Conservation (phyloP, 2,888 invertebrate genomes). For the Zygothrica quintamaculata region DNA sequence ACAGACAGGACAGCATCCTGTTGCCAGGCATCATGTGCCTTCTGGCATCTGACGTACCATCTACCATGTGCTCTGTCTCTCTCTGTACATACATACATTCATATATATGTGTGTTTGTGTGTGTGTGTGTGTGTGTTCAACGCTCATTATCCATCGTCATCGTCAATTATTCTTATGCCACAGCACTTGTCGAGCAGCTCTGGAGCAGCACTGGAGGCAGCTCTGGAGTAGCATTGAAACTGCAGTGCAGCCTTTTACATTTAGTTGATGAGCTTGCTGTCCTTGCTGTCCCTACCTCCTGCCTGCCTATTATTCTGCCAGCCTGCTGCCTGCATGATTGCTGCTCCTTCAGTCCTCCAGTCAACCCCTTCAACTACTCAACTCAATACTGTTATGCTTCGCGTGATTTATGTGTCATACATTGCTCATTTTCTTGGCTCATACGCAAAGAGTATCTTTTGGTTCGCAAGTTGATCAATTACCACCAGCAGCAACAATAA, state of each 20-base stretch:
- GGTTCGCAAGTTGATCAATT: slow-evolving; percentile 65
- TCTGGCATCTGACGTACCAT: neutral
- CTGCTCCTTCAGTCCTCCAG: too few relatives aligned
- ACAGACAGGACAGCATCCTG: slow-evolving; percentile 24
- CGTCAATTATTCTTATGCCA: slow-evolving; percentile 78
- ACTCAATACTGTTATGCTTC: neutral
- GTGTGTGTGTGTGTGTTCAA: slow-evolving; percentile 33
- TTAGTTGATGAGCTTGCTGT: slow-evolving; percentile 72
- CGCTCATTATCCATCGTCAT: slow-evolving; percentile 72
- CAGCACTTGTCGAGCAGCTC: slow-evolving; percentile 47
- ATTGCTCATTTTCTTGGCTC: slow-evolving; percentile 56
- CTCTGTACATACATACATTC: slow-evolving; percentile 8
- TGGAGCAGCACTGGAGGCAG: slow-evolving; percentile 18
- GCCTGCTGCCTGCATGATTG: too few relatives aligned
- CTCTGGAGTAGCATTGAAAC: slow-evolving; percentile 11
- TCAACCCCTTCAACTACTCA: slow-evolving; percentile 8
- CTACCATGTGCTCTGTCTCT: slow-evolving; percentile 23
- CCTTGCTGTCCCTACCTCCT: slow-evolving; percentile 21
- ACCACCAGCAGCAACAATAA: slow-evolving; percentile 11
- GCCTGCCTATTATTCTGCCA: slow-evolving; percentile 15
- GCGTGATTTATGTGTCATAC: slow-evolving; percentile 61
- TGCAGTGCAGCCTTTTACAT: slow-evolving; percentile 63
- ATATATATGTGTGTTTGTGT: slow-evolving; percentile 7
- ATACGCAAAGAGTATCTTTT: slow-evolving; percentile 58
- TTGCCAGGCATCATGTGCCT: slow-evolving; percentile 5